Conservation (phyloP, 2,888 invertebrate genomes). For the Agelastica alni region DNA sequence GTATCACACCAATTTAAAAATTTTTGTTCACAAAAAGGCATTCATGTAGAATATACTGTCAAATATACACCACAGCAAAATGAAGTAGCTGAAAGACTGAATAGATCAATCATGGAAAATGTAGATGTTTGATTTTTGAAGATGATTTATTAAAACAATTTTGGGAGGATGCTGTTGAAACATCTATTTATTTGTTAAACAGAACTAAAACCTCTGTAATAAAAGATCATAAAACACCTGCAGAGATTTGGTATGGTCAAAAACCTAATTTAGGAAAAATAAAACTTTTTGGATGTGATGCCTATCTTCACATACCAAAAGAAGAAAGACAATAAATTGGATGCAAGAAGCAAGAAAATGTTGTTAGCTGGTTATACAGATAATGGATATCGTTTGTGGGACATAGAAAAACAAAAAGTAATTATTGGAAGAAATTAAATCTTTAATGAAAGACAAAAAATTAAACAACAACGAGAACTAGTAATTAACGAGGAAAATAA, state of each 20-base stretch:
- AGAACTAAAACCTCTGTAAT: neutral
- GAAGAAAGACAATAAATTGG: too few relatives aligned
- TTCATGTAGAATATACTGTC: constrained; percentile 25
- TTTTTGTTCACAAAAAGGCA: constrained; percentile 30
- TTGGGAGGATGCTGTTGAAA: neutral
- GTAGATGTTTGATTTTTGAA: too few relatives aligned
- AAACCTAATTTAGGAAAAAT: neutral
- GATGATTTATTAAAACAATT: too few relatives aligned
- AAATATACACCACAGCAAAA: constrained; percentile 29
- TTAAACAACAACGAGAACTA: too few relatives aligned
- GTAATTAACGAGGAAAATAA: neutral
- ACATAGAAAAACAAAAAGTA: too few relatives aligned
- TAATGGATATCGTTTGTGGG: too few relatives aligned
- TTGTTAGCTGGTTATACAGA: too few relatives aligned
- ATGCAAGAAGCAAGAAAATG: too few relatives aligned
- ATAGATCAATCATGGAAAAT: constrained; percentile 21
- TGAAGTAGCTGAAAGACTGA: constrained; percentile 28
- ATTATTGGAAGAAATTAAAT: too few relatives aligned
- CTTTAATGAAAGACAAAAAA: too few relatives aligned
- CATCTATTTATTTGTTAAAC: neutral
- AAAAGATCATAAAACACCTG: neutral
- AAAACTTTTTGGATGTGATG: neutral
- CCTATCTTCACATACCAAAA: neutral
- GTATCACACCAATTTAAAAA: constrained; percentile 19
- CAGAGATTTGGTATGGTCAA: neutral